A percentile compares a stretch with the other conserved stretches of the same genome.
phyloP scores from a whole-genome alignment of 2,113 vertebrate species.

The Peromyscus californicus region DNA sequence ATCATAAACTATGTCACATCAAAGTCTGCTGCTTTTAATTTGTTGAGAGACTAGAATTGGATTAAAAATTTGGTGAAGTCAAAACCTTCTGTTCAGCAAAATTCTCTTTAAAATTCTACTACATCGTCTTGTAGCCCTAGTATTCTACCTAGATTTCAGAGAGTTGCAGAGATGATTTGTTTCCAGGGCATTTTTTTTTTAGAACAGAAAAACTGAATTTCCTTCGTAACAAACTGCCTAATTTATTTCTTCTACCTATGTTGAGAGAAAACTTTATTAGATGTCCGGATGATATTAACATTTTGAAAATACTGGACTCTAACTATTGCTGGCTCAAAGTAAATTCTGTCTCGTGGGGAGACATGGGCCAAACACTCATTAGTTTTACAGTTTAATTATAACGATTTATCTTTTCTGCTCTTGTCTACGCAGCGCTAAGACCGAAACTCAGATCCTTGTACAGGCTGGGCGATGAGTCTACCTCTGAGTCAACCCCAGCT shows the following conservation, averaged over 20 bases:
- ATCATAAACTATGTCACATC: neutral
- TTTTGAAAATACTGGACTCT: neutral
- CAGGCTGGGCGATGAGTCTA: neutral
- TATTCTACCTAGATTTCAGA: slow-evolving; percentile 10
- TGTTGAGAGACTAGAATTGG: slow-evolving; percentile 37
- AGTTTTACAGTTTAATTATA: slow-evolving; percentile 18
- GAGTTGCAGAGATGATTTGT: neutral
- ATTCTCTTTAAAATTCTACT: neutral
- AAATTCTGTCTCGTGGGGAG: neutral
- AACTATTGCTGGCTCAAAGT: neutral
- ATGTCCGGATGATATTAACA: neutral
- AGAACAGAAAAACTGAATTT: neutral
- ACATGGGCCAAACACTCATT: neutral
- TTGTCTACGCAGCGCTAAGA: too few species aligned
- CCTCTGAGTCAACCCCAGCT: neutral
- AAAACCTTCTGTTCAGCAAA: neutral
- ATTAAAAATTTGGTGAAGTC: neutral
- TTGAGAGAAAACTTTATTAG: slow-evolving; percentile 47
- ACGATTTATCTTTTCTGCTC: neutral
- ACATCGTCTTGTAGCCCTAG: neutral
- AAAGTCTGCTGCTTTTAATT: neutral
- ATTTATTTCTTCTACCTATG: neutral
- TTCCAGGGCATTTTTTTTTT: slow-evolving; percentile 47
- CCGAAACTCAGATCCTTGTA: too few species aligned
- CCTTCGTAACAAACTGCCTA: neutral